A percentile compares a stretch with the other conserved stretches of the same genome.
These are phyloP conservation scores for Leuctra nigra DNA, from an alignment of 2,888 invertebrate species.

Conservation along the genomic window DNA sequence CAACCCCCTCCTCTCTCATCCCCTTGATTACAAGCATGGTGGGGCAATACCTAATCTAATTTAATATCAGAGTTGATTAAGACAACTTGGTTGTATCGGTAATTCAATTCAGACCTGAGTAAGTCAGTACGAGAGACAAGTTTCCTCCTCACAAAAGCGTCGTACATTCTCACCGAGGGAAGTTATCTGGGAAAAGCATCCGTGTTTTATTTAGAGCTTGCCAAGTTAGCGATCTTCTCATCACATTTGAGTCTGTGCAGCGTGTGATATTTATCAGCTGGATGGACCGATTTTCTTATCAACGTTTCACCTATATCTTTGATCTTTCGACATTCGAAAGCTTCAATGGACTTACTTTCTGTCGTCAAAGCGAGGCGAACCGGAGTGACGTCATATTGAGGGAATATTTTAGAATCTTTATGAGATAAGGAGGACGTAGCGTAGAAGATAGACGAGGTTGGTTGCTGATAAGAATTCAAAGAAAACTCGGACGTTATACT, in stretches of 20 bases:
- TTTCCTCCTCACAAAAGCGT: no score
- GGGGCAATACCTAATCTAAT: not conserved
- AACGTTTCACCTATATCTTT: slow-evolving; percentile 7
- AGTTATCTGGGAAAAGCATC: not conserved
- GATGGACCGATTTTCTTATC: not conserved
- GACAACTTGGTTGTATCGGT: slow-evolving; percentile 7
- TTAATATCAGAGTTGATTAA: not conserved
- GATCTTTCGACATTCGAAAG: slow-evolving; percentile 5
- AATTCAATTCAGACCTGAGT: not conserved
- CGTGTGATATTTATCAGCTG: slow-evolving; percentile 6
- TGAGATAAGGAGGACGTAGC: no score
- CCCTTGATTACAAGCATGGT: not conserved
- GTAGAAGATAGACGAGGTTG: no score
- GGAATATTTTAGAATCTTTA: no score
- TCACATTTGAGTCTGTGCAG: slow-evolving; percentile 7
- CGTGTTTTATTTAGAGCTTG: not conserved
- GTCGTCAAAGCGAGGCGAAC: no score
- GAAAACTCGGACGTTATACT: no score
- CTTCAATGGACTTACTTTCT: not conserved
- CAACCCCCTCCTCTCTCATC: no score
- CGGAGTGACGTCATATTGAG: not conserved
- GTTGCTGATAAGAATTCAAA: no score
- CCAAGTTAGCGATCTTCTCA: not conserved
- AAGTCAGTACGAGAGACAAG: not conserved
- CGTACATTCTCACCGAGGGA: no score